Conservation (phyloP, 1,140 invertebrate species). For the Euura lappo region DNA sequence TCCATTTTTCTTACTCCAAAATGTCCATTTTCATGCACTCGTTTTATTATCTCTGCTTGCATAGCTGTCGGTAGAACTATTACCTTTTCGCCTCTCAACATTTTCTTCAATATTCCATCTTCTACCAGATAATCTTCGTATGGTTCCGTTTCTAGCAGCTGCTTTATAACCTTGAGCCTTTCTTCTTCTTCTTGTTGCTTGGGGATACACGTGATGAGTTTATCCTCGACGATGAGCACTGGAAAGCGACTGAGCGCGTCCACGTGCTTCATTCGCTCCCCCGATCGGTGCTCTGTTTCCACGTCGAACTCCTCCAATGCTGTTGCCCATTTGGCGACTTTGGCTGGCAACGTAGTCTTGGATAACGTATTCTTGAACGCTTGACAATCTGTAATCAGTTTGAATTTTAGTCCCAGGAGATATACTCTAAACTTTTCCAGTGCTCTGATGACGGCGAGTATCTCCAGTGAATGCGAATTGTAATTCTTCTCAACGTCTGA, state of each 20-base stretch:
- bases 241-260: slow-evolving; percentile 35
- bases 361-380: slow-evolving; percentile 40
- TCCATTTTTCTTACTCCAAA: slow-evolving; percentile 49
- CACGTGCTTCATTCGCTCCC: slow-evolving; percentile 32
- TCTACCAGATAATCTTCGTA: slow-evolving; percentile 17
- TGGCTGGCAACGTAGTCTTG: slow-evolving; percentile 34
- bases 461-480: slow-evolving; percentile 45
- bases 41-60: slow-evolving; percentile 37
- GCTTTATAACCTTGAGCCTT: slow-evolving; percentile 8
- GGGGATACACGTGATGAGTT: neutral
- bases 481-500: slow-evolving; percentile 30
- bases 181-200: slow-evolving; percentile 18
- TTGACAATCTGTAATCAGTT: slow-evolving; percentile 41
- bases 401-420: slow-evolving; percentile 43
- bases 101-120: slow-evolving; percentile 24
- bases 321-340: slow-evolving; percentile 34
- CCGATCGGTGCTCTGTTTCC: slow-evolving; percentile 29
- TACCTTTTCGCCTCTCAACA: slow-evolving; percentile 16
- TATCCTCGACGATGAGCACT: slow-evolving; percentile 12
- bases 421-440: slow-evolving; percentile 50
- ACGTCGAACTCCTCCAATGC: slow-evolving; percentile 34
- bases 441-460: slow-evolving; percentile 42
- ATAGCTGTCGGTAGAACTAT: slow-evolving; percentile 34
- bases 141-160: slow-evolving; percentile 15
- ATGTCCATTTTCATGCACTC: slow-evolving; percentile 46